Evolutionary conservation across 2,888 invertebrate genomes (phyloP), one percentile per base, ranked within the genome.

Genomic region (Acleris cristana): DNA sequence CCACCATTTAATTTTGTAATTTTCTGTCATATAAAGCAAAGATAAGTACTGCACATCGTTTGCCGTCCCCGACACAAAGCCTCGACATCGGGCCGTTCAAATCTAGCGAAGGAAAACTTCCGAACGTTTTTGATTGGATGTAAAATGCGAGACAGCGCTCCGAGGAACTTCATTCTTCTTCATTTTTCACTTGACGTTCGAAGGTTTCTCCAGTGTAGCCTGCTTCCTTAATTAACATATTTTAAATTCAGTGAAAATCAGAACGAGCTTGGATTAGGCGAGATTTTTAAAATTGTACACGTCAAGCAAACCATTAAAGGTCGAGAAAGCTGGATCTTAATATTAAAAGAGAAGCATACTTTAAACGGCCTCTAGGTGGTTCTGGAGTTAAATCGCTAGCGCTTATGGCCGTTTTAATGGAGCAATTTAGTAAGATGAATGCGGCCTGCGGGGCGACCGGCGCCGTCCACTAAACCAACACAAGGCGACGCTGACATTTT

Each of bases 361-460:
- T 70, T 66, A 69, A 70, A 71, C 65, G 64, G 57, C 57, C 69
- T 71, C 70, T 69, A 67, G 62, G 69, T 64, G 62, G 73, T 73
- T 72, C 63, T 68, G 70, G 48, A 55, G 76, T 79, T 77, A 77
- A 78, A 82, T 77, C 79, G 78, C 74, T 78, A 76, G 75, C 76
- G 82, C 82, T 87, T 84, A 85, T 78, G 79, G 81, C 77, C 75
- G 76, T 76, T 78, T 86, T 87, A 87, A 88, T 87, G 81, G 86
- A 73, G 81, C 83, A 82, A 84, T 87, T 87, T 84, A 81, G 79
- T 81, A 79, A 83, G 84, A 87, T 87, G 77, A 86, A 87, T 84
- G 85, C 80, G 79, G 78, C 75, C 83, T 77, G 80, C 81, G 81
- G 79, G 73, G 69, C 59, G 67, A 73, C 70, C 65, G 72, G 66